Conservation (phyloP, 2,888 invertebrate genomes). For the Mystacides longicornis region DNA sequence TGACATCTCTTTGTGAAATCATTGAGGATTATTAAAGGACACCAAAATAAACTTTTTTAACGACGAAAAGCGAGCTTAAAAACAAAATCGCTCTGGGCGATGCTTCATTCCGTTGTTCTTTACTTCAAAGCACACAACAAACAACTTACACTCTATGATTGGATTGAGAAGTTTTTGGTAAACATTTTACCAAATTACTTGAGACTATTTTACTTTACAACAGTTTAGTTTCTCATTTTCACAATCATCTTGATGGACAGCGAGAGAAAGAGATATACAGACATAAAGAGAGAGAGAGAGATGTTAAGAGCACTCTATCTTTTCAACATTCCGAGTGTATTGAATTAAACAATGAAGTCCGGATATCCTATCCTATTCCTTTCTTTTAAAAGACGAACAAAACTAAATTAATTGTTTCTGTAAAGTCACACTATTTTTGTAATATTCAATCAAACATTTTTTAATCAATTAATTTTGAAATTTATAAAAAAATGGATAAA, state of each 20-base stretch:
- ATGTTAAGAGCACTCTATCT: background rate
- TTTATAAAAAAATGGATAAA: too few relatives aligned
- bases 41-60: slow-evolving; percentile 24
- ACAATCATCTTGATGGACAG: slow-evolving; percentile 1
- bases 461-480: too few relatives aligned
- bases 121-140: background rate
- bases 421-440: too few relatives aligned
- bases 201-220: slow-evolving; percentile 25
- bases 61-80: slow-evolving; percentile 23
- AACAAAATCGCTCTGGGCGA: slow-evolving; percentile 23
- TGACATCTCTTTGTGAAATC: slow-evolving; percentile 25
- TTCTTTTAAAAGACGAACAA: too few relatives aligned
- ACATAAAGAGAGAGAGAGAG: too few relatives aligned
- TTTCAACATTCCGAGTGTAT: too few relatives aligned
- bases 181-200: slow-evolving; percentile 26
- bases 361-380: too few relatives aligned
- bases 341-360: too few relatives aligned
- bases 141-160: slow-evolving; percentile 17
- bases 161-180: slow-evolving; percentile 25
- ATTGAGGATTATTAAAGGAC: slow-evolving; percentile 26
- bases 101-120: slow-evolving; percentile 5
- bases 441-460: too few relatives aligned
- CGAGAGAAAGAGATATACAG: background rate
- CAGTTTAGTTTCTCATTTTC: background rate
- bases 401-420: too few relatives aligned